A percentile compares a stretch with the other conserved stretches of the same genome.
phyloP scores from a whole-genome alignment of 2,113 vertebrate species.

The Oenanthe oenanthe region DNA sequence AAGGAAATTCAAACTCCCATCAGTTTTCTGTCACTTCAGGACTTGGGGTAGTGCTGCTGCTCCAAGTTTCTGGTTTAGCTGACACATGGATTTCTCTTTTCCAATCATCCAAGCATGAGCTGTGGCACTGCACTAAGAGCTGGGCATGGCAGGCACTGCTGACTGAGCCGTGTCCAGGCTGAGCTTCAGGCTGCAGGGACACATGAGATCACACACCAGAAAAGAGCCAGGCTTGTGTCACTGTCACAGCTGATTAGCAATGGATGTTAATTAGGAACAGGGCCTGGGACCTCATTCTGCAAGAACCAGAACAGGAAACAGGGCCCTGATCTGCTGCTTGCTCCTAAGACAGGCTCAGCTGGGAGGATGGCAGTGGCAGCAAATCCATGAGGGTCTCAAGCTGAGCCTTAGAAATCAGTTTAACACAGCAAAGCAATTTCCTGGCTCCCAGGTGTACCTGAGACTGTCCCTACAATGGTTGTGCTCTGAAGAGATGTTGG shows the following conservation, averaged over 20 bases:
- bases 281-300: neutral
- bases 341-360: neutral
- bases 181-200: neutral
- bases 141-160: neutral
- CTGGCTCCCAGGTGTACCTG: neutral
- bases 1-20: neutral
- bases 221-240: neutral
- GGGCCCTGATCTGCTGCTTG: neutral
- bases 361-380: neutral
- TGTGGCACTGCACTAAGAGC: neutral
- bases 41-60: neutral
- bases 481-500: neutral
- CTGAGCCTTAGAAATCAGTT: neutral
- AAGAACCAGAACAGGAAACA: neutral
- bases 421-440: neutral
- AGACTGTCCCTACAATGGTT: neutral
- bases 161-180: neutral
- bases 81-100: neutral
- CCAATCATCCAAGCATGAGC: neutral
- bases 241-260: neutral
- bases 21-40: neutral
- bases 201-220: neutral
- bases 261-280: neutral
- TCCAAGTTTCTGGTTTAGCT: neutral
- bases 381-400: neutral